Percentiles rank a stretch among this genome's conserved stretches.
These are phyloP conservation scores for Anolis apletophallus DNA, from an alignment of 2,797 vertebrate genomes.

Conservation along the genomic window DNA sequence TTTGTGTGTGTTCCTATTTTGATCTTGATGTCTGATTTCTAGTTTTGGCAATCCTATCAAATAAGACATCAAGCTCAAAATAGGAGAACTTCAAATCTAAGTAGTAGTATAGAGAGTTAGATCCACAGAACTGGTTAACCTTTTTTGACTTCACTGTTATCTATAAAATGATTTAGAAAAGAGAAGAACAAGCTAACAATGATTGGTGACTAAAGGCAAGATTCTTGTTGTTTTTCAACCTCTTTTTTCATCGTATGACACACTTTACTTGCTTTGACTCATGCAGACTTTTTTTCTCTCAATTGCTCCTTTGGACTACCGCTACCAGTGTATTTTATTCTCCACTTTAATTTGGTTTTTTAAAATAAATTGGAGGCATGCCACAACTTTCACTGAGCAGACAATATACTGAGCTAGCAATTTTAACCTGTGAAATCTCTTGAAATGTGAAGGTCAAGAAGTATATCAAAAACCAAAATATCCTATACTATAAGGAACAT, in stretches of 20 bases:
- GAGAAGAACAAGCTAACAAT: neutral
- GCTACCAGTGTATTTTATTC: neutral
- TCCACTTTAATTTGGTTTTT: neutral
- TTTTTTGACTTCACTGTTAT: neutral
- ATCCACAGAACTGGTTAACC: neutral
- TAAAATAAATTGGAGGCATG: neutral
- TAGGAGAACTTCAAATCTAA: neutral
- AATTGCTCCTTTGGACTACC: neutral
- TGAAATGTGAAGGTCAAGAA: no score
- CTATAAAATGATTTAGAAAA: neutral
- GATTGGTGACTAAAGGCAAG: neutral
- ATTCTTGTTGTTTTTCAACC: neutral
- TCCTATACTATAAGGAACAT: neutral
- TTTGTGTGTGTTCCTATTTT: no score
- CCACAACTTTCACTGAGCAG: neutral
- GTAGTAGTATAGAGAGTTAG: neutral
- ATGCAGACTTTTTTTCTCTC: neutral
- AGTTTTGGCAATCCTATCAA: no score
- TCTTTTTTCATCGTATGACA: neutral
- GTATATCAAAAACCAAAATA: conserved; percentile 8
- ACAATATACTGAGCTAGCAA: neutral
- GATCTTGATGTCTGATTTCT: no score
- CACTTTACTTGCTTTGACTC: neutral
- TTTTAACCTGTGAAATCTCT: neutral
- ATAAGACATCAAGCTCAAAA: neutral